phyloP scores from a whole-genome alignment of 2,888 invertebrate species.

The Tricholauxania praeusta region DNA sequence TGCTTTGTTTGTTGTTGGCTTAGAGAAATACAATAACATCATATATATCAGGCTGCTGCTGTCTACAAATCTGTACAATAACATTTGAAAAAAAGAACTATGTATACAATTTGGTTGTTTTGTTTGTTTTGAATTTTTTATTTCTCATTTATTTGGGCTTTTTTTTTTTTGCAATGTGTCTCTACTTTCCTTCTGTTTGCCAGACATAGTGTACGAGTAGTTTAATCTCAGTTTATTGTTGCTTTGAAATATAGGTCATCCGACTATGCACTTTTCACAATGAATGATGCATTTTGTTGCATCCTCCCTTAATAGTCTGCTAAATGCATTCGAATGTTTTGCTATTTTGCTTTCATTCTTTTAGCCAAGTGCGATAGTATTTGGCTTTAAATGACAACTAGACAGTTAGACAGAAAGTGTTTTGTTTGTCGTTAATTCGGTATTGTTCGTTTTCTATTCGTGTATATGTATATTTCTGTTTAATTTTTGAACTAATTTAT shows the following conservation, averaged over 20 bases:
- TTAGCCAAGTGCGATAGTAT: too few species aligned
- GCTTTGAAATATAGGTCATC: conserved; percentile 17
- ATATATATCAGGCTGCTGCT: neutral
- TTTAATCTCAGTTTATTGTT: neutral
- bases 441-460: too few species aligned
- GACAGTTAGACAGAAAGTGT: too few species aligned
- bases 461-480: too few species aligned
- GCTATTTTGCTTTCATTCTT: too few species aligned
- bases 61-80: neutral
- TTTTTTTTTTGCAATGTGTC: conserved; percentile 6
- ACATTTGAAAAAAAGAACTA: neutral
- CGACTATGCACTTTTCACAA: too few species aligned
- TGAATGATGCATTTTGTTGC: too few species aligned
- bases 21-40: neutral
- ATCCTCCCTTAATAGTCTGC: too few species aligned
- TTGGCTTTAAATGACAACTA: too few species aligned
- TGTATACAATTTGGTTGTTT: conserved; percentile 1
- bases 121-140: conserved; percentile 15
- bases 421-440: too few species aligned
- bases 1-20: conserved; percentile 1
- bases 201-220: neutral
- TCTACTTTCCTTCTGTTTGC: neutral
- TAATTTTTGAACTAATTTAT: too few species aligned
- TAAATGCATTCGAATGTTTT: too few species aligned
- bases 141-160: conserved; percentile 14